Evolutionary conservation across 2,797 vertebrate genomes (phyloP), one percentile per base, ranked within the genome.

Genomic region (Alauda arvensis): DNA sequence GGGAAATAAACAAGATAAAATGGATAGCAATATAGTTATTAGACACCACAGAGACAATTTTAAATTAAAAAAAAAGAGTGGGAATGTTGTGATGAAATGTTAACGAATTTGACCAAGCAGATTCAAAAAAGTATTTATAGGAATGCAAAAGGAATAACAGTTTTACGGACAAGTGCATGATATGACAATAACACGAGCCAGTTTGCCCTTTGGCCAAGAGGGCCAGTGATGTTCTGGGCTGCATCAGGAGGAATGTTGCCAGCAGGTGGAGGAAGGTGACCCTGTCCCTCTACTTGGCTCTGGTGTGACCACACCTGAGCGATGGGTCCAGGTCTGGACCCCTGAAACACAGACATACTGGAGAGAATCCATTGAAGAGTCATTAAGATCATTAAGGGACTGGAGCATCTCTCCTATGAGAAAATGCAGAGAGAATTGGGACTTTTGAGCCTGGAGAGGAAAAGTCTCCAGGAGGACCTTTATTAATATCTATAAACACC

Each of bases 181-280:
- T n/a, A 34, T 9, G 9, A 52, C 0, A 10, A 20, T 43, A 61
- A 56, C 39, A 57, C 0, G 0, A 56, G 5, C 14, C 28, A 81
- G 15, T n/a, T 14, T 60, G 56, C 3, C 20, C 17, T 43, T 70
- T 1, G 2, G 12, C 18, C 15, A 42, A 60, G 26, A 72, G 26
- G 26, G 13, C 40, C 12, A 48, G 1, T 15, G 26, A 3, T 42
- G 31, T 55, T 55, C 53, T 48, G 42, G 55, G 9, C 53, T 60
- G 40, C 31, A 49, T 29, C 12, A 48, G 31, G 20, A 71, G 25
- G 5, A 55, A 4, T 28, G 46, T 17, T 66, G 40, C 15, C 53
- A 53, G 18, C 23, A 67, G 26, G 31, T 9, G 6, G 12, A 66
- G 53, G 18, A 43, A 56, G 24, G 33, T 42, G 23, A 60, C 55